A percentile compares a stretch with the other conserved stretches of the same genome.
These are phyloP conservation scores for Etheostoma nigrum DNA, from an alignment of 2,797 vertebrate genomes.

Conservation along the genomic window DNA sequence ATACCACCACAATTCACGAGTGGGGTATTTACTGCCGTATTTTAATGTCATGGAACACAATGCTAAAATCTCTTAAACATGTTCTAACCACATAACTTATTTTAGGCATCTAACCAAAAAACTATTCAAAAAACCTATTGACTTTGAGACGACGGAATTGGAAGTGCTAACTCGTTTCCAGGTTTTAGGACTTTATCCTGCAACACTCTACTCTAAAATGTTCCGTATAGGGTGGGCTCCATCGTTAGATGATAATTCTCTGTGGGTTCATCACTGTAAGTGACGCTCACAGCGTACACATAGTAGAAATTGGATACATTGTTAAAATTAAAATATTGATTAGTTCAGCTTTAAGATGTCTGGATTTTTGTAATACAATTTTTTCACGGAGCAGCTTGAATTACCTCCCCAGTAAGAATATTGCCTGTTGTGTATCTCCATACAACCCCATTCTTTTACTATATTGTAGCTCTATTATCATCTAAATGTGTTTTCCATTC, in stretches of 20 bases:
- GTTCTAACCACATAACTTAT: background rate
- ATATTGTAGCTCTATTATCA: too few species aligned
- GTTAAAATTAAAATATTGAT: too few species aligned
- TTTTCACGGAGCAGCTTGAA: background rate
- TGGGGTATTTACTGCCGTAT: background rate
- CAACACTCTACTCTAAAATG: too few species aligned
- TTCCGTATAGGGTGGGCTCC: background rate
- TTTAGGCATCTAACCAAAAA: background rate
- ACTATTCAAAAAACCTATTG: background rate
- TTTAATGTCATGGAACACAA: background rate
- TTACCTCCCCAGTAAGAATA: background rate
- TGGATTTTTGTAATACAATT: too few species aligned
- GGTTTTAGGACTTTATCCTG: too few species aligned
- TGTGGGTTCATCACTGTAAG: background rate
- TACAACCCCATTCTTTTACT: background rate
- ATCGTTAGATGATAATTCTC: background rate
- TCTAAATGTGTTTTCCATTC: background rate
- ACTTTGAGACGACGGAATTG: background rate
- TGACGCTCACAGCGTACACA: background rate
- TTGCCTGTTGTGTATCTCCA: too few species aligned
- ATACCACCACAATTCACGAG: background rate
- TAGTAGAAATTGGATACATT: background rate
- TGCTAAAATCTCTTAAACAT: background rate
- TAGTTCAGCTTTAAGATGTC: background rate
- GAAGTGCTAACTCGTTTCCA: background rate